Base-by-base conservation (phyloP, 2,797 vertebrate genomes). In the Gadopsis bispinosus region DNA sequence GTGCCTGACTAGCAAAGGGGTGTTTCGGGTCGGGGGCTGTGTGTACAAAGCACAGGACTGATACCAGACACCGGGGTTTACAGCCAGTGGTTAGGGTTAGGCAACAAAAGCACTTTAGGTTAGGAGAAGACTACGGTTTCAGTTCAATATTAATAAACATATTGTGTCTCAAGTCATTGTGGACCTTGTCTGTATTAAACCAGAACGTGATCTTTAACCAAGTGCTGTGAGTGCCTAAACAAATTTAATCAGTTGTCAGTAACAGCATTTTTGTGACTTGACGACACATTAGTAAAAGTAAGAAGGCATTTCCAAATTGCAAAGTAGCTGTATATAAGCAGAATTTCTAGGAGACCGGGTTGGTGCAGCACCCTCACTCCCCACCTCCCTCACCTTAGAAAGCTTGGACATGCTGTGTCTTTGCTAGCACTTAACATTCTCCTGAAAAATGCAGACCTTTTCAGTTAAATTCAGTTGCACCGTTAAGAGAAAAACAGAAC, bases 401-500 rank as follows among this genome's bases (percentile, higher is more conserved):
- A 17, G 16, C 43, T 7, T 47, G 5, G 8, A 31, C 45, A 20
- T 12, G 5, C 13, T 19, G 29, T 67, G 17, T 63, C 47, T 19
- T 66, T 8, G 14, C 16, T 43, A 58, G 12, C 31, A 45, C 37
- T 45, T 50, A 22, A 47, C 17, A 13, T 20, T 47, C 41, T 20
- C 19, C 14, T 67, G 17, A 16, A 47, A 65, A 31, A 56, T 64
- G 41, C 4, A 1, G 5, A 26, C 13, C 2, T 13, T 47, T 69
- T 63, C 61, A 7, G 59, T 54, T 62, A 7, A 39, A 67, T 58
- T 71, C 45, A 5, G 83, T 80, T 56, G 3, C 17, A 67, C 8
- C 7, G 14, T 9, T 7, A 3, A 3, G 9, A 63, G 55, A 74
- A 77, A 90, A 88, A 13, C 78, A 87, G 81, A 90, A 89, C 12